Evolutionary conservation across 2,797 vertebrate species (phyloP).

Genomic region (Neopelma chrysocephalum): DNA sequence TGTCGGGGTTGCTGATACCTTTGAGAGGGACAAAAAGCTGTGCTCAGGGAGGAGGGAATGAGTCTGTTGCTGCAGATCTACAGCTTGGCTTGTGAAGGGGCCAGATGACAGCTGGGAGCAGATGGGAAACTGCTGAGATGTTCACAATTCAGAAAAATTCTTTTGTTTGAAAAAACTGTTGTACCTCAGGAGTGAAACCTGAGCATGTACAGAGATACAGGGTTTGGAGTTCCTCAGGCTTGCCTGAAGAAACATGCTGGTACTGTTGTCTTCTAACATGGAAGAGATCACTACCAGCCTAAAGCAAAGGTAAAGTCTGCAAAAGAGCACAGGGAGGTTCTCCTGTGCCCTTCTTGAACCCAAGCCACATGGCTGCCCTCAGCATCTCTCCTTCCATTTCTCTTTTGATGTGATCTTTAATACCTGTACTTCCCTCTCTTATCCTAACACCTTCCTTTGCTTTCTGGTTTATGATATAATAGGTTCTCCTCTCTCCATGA

Average conservation of each 20-base stretch:
- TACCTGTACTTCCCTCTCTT: background rate
- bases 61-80: background rate
- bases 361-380: background rate
- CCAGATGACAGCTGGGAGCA: background rate
- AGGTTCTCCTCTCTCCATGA: background rate
- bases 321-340: background rate
- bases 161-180: background rate
- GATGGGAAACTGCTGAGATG: background rate
- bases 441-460: background rate
- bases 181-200: background rate
- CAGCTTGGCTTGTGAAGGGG: background rate
- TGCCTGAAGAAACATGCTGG: background rate
- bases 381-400: background rate
- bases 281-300: background rate
- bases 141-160: background rate
- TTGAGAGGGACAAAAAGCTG: background rate
- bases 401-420: background rate
- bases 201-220: background rate
- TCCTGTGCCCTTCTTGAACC: background rate
- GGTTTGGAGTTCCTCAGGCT: background rate
- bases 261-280: background rate
- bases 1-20: background rate
- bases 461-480: background rate
- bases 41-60: background rate
- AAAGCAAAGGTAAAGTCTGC: background rate